Evolutionary conservation across 2,797 vertebrate species (phyloP), one percentile per base, ranked within the genome.

Genomic region (Tenualosa ilisha): DNA sequence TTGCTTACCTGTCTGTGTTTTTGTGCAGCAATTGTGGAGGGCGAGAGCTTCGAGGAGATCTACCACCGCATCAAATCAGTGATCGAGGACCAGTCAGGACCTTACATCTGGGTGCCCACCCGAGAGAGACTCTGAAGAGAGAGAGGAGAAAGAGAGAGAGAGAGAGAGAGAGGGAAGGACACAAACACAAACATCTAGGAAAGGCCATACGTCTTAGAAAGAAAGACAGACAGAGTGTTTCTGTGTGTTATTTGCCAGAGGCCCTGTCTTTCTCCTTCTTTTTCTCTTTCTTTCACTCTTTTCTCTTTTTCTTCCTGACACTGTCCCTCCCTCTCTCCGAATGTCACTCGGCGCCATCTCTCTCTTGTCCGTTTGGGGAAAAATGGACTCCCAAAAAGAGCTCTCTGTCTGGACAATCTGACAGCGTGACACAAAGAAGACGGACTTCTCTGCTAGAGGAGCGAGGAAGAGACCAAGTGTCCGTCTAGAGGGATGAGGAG

Each of bases 1-100:
- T 65, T 65, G 24, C 11, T 2, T 11, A 8, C 61, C 8, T 65
- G 8, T 65, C 22, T 24, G n/a, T 61, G 59, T 61, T 24, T 65
- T n/a, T 12, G 24, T 65, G 61, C n/a, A 65, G 61, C 61, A n/a
- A 65, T 65, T 26, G 96, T 97, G 88, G 96, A 97, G 17, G 97
- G 97, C 0, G 96, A 97, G 91, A 97, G 96, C 92, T 97, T 98
- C 49, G 96, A 98, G 89, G 97, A 98, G 90, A 95, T 97, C 83
- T 97, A 97, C 91, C 96, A 97, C 92, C 96, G 95, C 81, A 92
- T 97, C 85, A 97, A 97, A 85, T 93, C 93, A 0, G 95, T 97
- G 91, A 97, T 98, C 1, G 96, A 98, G 91, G 97, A 97, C 89
- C 97, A 97, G 88, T 97, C 97, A 12, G 97, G 96, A 15, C 97